Percentiles rank a stretch among this genome's conserved stretches.
Conservation (phyloP, 2,113 vertebrate genomes). For the Bambusicola thoracicus region DNA sequence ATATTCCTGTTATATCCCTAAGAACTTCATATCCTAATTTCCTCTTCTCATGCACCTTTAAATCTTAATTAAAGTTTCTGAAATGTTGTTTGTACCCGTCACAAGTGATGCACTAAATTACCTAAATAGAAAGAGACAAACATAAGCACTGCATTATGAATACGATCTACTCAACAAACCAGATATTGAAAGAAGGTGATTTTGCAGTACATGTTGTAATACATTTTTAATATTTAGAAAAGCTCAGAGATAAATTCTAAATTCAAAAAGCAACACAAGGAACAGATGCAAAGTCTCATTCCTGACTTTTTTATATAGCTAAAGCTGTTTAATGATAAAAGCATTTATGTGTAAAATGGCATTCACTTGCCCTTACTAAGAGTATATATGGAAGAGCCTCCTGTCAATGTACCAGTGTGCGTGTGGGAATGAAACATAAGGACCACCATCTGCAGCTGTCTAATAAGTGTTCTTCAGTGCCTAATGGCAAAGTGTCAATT, state of each 20-base stretch:
- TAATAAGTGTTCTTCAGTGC: conserved; percentile 25
- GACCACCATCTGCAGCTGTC: conserved; percentile 55
- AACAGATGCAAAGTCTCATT: conserved; percentile 41
- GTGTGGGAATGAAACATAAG: conserved; percentile 59
- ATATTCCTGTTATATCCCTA: not conserved
- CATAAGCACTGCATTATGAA: not conserved
- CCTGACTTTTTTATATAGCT: conserved; percentile 5
- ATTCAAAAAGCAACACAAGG: conserved; percentile 23
- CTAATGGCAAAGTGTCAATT: conserved; percentile 35
- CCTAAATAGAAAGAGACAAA: conserved; percentile 20
- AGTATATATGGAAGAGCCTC: conserved; percentile 34
- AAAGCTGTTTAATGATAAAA: conserved; percentile 43
- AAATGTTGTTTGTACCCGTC: not conserved
- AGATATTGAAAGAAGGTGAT: not conserved
- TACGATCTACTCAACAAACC: not conserved
- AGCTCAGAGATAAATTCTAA: not conserved
- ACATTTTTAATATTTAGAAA: conserved; percentile 34
- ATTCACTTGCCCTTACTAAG: conserved; percentile 57
- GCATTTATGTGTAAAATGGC: conserved; percentile 48
- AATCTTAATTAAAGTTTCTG: conserved; percentile 15
- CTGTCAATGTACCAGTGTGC: conserved; percentile 7
- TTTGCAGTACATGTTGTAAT: not conserved
- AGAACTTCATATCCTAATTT: not conserved
- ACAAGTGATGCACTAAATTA: not conserved
- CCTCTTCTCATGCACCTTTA: not conserved